phyloP scores from a whole-genome alignment of 2,113 vertebrate species.

The Mixornis gularis region DNA sequence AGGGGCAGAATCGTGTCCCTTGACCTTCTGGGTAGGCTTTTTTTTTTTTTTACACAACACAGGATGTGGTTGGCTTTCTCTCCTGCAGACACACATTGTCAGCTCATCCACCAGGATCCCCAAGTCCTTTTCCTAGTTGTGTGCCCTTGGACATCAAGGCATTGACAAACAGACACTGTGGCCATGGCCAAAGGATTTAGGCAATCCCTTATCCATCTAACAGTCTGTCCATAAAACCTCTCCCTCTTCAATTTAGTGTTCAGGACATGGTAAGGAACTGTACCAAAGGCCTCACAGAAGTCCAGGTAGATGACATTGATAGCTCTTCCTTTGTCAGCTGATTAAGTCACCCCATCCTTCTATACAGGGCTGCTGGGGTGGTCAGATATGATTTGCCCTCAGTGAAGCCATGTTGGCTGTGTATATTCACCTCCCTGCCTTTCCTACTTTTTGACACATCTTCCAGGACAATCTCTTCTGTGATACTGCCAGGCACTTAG shows the following conservation, averaged over 20 bases:
- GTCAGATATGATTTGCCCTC: neutral
- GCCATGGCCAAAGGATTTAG: neutral
- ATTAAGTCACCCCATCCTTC: neutral
- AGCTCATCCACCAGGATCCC: neutral
- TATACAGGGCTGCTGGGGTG: neutral
- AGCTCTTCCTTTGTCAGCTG: neutral
- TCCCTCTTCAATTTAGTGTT: neutral
- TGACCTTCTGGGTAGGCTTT: neutral
- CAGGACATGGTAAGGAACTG: neutral
- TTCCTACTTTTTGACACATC: neutral
- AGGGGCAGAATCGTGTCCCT: neutral
- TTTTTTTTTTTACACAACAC: neutral
- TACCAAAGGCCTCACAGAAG: neutral
- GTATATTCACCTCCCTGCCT: neutral
- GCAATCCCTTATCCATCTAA: neutral
- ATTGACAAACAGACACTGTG: neutral
- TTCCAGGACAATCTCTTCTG: neutral
- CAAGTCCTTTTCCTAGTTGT: neutral
- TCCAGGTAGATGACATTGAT: rapidly evolving
- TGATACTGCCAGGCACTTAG: no score
- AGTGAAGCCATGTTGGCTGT: neutral
- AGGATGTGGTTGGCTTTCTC: neutral
- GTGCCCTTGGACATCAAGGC: neutral
- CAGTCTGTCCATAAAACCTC: neutral
- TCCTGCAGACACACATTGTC: neutral